Percentiles rank a stretch among this genome's conserved stretches.
Conservation (phyloP, 2,797 vertebrate species). For the Craterocephalus amniculus region DNA sequence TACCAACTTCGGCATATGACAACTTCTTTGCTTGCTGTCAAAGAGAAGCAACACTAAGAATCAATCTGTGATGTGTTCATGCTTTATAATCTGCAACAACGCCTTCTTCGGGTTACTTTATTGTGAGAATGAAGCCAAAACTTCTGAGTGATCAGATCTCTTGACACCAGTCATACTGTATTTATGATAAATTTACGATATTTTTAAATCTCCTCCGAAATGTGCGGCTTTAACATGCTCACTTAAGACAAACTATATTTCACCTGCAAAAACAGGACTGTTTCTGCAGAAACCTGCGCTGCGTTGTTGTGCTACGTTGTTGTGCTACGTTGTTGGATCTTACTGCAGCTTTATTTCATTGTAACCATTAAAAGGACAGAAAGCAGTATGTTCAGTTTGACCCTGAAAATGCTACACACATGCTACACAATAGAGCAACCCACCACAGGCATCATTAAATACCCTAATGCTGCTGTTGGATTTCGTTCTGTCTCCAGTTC, state of each 20-base stretch:
- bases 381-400: slow-evolving; percentile 8
- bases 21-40: no score
- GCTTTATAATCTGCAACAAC: background rate
- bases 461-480: slow-evolving; percentile 38
- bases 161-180: background rate
- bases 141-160: no score
- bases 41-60: background rate
- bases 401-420: background rate
- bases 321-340: slow-evolving; percentile 20
- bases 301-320: slow-evolving; percentile 29
- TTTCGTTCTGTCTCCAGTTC: slow-evolving; percentile 47
- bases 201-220: background rate
- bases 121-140: background rate
- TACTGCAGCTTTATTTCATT: slow-evolving; percentile 19
- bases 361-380: slow-evolving; percentile 26
- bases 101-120: background rate
- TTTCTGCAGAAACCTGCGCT: background rate
- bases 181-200: background rate
- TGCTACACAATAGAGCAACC: background rate
- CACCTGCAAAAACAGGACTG: background rate
- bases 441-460: slow-evolving; percentile 47
- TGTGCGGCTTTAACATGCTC: no score
- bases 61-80: background rate
- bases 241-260: no score
- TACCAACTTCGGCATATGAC: no score